Evolutionary conservation across 2,797 vertebrate species (phyloP).

Genomic region (Darevskia mixta): DNA sequence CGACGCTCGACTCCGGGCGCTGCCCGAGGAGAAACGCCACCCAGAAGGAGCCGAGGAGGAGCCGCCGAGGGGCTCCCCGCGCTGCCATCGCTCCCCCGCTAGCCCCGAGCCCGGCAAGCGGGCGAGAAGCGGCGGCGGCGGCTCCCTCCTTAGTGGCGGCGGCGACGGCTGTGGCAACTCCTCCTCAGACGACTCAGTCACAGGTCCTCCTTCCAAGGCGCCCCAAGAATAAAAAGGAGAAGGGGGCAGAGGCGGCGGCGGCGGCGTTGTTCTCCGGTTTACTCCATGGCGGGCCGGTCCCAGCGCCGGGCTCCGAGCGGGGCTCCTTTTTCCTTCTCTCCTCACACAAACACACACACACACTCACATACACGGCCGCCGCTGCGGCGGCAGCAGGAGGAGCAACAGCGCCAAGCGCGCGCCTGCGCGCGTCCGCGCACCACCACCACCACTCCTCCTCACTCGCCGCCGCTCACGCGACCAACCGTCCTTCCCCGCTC

Average conservation of each 20-base stretch:
- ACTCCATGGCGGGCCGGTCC: constrained; percentile 60
- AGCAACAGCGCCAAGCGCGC: neutral
- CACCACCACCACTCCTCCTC: neutral
- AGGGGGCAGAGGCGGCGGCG: neutral
- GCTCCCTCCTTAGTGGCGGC: constrained; percentile 22
- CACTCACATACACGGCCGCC: neutral
- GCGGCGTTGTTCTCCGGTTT: constrained; percentile 35
- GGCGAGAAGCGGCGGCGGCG: constrained; percentile 17
- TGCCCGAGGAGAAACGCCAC: constrained; percentile 54
- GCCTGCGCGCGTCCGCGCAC: neutral
- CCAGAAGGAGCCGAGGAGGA: constrained; percentile 64
- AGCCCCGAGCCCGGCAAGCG: constrained; percentile 29
- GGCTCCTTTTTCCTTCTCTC: constrained; percentile 47
- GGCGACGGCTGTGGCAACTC: neutral
- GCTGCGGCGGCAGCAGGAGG: neutral
- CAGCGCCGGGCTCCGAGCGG: constrained; percentile 64
- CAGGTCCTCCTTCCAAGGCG: constrained; percentile 51
- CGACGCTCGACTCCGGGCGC: constrained; percentile 20
- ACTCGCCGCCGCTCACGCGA: no score
- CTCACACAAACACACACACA: neutral
- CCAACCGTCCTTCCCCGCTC: no score
- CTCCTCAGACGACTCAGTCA: neutral
- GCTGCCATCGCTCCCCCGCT: constrained; percentile 63
- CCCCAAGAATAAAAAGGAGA: constrained; percentile 5
- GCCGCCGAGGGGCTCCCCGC: constrained; percentile 64